Evolutionary conservation across 2,797 vertebrate species (phyloP).

Genomic region (Crypturellus tataupa): DNA sequence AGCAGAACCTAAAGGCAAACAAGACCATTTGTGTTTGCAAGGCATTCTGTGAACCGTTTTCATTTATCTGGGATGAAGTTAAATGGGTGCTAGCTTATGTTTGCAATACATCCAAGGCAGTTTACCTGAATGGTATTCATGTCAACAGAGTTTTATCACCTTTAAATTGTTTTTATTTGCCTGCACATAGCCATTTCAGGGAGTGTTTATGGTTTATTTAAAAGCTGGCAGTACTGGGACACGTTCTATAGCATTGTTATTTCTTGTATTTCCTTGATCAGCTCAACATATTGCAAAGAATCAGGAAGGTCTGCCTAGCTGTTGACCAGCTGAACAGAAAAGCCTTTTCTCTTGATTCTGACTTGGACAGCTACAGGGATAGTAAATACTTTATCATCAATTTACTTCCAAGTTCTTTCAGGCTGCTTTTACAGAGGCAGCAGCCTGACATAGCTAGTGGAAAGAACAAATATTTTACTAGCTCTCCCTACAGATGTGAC

Average conservation of each 20-base stretch:
- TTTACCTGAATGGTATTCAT: constrained; percentile 32
- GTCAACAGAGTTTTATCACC: constrained; percentile 45
- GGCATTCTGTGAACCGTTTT: neutral
- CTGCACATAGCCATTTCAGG: neutral
- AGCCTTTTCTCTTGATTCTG: neutral
- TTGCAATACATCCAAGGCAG: constrained; percentile 38
- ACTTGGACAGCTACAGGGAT: neutral
- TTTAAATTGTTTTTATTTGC: constrained; percentile 50
- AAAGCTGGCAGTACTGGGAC: neutral
- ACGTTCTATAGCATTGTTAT: neutral
- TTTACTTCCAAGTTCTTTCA: neutral
- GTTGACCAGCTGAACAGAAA: neutral
- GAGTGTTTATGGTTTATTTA: constrained; percentile 35
- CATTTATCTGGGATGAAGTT: neutral
- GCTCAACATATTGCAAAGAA: neutral
- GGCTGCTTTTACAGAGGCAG: neutral
- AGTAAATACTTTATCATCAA: neutral
- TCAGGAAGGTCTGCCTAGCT: neutral
- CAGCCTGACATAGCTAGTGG: neutral
- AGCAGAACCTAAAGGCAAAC: neutral
- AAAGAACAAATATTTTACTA: neutral
- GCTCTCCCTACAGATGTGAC: neutral
- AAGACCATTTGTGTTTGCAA: neutral
- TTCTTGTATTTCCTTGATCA: neutral
- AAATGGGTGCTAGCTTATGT: constrained; percentile 10